Conservation (phyloP, 2,113 vertebrate genomes). For the Accipiter cooperii region DNA sequence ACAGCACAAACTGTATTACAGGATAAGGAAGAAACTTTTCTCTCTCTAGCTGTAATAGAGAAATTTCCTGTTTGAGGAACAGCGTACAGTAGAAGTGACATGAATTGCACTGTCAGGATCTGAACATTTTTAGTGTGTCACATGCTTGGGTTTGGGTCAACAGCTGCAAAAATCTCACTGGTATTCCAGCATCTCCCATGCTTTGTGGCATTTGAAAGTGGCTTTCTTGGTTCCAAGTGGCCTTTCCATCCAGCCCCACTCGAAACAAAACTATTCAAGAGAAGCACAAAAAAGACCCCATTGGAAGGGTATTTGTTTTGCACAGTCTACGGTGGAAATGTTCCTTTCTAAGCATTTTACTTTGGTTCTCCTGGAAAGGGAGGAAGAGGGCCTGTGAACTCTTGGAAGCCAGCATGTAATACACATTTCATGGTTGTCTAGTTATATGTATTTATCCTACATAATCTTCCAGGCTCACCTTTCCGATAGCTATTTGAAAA, state of each 20-base stretch:
- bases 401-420: slow-evolving; percentile 49
- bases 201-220: neutral
- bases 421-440: slow-evolving; percentile 60
- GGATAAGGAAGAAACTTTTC: neutral
- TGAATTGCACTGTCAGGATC: neutral
- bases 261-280: neutral
- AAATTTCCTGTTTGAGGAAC: neutral
- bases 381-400: slow-evolving; percentile 11
- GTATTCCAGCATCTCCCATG: neutral
- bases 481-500: neutral
- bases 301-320: neutral
- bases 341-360: neutral
- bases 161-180: neutral
- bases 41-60: neutral
- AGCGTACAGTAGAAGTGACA: neutral
- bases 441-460: slow-evolving; percentile 11
- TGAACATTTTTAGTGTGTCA: slow-evolving; percentile 10
- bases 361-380: neutral
- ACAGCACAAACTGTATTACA: neutral
- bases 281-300: neutral
- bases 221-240: neutral
- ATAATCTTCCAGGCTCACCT: slow-evolving; percentile 23
- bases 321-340: neutral
- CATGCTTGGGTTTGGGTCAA: neutral
- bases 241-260: neutral